Evolutionary conservation across 2,797 vertebrate genomes (phyloP), one percentile per base, ranked within the genome.

Genomic region (Fistularia tabacaria): DNA sequence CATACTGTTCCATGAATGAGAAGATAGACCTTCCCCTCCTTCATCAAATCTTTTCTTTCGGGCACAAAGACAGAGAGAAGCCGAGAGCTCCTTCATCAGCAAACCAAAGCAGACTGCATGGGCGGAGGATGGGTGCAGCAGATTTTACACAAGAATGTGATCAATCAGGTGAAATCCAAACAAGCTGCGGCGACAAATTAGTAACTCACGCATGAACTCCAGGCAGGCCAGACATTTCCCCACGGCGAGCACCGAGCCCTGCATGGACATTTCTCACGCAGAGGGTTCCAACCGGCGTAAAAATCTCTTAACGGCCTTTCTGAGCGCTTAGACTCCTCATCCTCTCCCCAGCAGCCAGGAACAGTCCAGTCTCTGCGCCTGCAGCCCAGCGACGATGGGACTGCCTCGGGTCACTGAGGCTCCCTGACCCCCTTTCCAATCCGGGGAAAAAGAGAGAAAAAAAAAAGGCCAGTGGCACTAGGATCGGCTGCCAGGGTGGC

Each of bases 141-240:
- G 25, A 40, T 40, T 7, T 40, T 8, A 40, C 39, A 10, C 39
- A 40, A 7, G 39, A 40, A 40, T 10, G 39, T 25, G 25, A 25
- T 25, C 25, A 25, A 25, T 25, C 25, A 25, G 25, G 25, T 25
- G n/a, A 12, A 14, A 38, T 10, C 25, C n/a, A 54, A 63, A 52
- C 7, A 41, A 6, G 25, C 25, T 25, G 5, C 25, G 25, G 25
- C 25, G 25, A 25, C 25, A 9, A 7, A 58, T 12, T 14, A 10
- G 49, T 12, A 61, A 86, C 83, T 87, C 41, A 85, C 82, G 1
- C 66, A 83, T 80, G 0, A 84, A 84, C 65, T 85, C 82, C 64
- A 85, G 43, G 3, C 81, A 83, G 63, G 83, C 80, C 11, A 84
- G 77, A n/a, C 63, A 84, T 41, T 80, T 85, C 57, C 83, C 51